Base-by-base conservation (phyloP, 1,140 invertebrate species). In the Trypoxylus dichotomus region DNA sequence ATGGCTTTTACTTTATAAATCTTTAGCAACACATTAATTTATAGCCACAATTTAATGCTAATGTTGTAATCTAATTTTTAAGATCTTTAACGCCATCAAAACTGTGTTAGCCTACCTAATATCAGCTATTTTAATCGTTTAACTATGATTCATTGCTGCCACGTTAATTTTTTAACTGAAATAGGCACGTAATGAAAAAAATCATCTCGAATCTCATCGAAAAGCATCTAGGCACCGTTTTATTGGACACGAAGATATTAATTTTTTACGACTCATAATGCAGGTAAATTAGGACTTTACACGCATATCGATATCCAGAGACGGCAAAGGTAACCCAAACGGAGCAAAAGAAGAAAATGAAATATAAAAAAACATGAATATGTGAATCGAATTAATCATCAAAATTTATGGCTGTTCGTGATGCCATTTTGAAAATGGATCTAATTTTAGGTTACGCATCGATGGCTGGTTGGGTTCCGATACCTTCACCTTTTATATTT, bases 331-430 rank as follows among this genome's bases (percentile, higher is more conserved):
- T 3, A 24, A 68, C 60, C 60, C 47, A 54, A 6, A 19, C 19
- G 5, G 47, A 24, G 24, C 25, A n/a, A 47, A 42, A 41, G 43
- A 58, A 58, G 24, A 78, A 27, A 78, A 60, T 43, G 47, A 73
- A 37, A 74, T 19, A 47, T 47, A 74, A 76, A 79, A 76, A 76
- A 41, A 68, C 74, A 76, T 79, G 76, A 79, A 79, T 79, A 78
- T 72, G 37, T 32, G 77, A 80, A 81, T 81, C 77, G 60, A 68
- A 68, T 68, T 68, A 68, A 68, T 68, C 60, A 68, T 68, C 21
- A 24, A 24, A 68, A 68, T 68, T 68, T 68, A 68, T n/a, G 60
- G 13, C 19, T 68, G 24, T 68, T 68, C 60, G 60, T 68, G 60
- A 68, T 68, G 60, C 21, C 60, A 68, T 11, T 68, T 68, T 68